A percentile compares a stretch with the other conserved stretches of the same genome.
These are phyloP conservation scores for Kradibia gibbosae DNA, from an alignment of 1,140 invertebrate species.

Conservation along the genomic window DNA sequence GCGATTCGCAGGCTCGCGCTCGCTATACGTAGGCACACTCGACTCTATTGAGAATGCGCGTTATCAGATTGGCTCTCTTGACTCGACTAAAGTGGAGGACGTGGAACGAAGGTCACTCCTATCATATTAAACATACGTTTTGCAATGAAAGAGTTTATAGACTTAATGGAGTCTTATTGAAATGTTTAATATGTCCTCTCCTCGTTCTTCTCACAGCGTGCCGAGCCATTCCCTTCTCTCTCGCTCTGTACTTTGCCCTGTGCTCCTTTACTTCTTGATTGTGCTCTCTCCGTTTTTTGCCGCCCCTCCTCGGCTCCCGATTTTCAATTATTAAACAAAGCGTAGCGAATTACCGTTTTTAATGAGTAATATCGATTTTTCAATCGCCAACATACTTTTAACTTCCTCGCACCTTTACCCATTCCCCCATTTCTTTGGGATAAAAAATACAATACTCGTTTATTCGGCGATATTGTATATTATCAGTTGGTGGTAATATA, in stretches of 20 bases:
- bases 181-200: neutral
- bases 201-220: neutral
- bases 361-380: neutral
- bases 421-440: too few relatives aligned
- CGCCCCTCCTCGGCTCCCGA: neutral
- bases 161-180: slow-evolving; percentile 16
- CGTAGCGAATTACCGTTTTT: neutral
- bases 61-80: slow-evolving; percentile 19
- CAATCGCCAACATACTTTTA: neutral
- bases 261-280: neutral
- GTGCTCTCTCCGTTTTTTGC: neutral
- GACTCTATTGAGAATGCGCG: slow-evolving; percentile 12
- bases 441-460: too few relatives aligned
- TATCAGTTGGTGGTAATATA: too few relatives aligned
- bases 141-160: neutral
- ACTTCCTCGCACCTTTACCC: too few relatives aligned
- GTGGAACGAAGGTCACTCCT: slow-evolving; percentile 28
- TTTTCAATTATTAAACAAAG: neutral
- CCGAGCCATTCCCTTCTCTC: neutral
- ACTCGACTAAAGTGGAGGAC: neutral
- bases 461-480: too few relatives aligned
- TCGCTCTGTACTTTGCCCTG: neutral
- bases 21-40: neutral
- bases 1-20: slow-evolving; percentile 4
- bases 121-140: slow-evolving; percentile 13